Percentiles rank a stretch among this genome's conserved stretches.
phyloP scores from a whole-genome alignment of 1,140 invertebrate genomes.

The Euura lappo region DNA sequence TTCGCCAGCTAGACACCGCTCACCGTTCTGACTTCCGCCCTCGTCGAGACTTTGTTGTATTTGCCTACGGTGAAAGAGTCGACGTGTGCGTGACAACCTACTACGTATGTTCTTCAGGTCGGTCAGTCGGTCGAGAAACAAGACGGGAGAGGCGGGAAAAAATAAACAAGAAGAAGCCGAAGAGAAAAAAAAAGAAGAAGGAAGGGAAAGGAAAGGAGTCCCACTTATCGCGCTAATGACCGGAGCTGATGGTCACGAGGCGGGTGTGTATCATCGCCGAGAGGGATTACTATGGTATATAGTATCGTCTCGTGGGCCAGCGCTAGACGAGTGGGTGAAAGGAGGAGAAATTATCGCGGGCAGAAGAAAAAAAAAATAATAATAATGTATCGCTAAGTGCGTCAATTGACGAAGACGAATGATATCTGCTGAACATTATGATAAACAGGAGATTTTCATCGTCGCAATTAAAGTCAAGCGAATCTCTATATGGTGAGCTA shows the following conservation, averaged over 20 bases:
- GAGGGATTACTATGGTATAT: not conserved
- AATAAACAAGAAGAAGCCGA: not conserved
- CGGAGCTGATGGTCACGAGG: not conserved
- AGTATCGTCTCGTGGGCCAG: too few species aligned
- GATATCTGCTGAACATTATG: too few species aligned
- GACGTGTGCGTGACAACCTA: not conserved
- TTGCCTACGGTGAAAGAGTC: not conserved
- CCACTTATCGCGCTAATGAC: constrained; percentile 1
- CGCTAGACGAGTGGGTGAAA: too few species aligned
- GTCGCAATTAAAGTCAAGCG: too few species aligned
- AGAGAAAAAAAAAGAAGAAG: not conserved
- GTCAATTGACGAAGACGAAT: too few species aligned
- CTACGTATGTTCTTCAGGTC: not conserved
- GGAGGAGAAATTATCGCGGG: too few species aligned
- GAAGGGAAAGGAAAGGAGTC: not conserved
- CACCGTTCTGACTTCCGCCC: not conserved
- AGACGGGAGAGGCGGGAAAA: not conserved
- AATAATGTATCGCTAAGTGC: too few species aligned
- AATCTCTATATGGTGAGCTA: too few species aligned
- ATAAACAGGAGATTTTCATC: too few species aligned
- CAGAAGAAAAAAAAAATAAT: too few species aligned
- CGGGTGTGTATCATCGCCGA: not conserved
- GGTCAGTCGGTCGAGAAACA: not conserved
- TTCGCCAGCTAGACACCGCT: not conserved
- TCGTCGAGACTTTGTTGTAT: not conserved